Evolutionary conservation across 2,113 vertebrate genomes (phyloP), one percentile per base, ranked within the genome.

Genomic region (Drymodes brunneopygia): DNA sequence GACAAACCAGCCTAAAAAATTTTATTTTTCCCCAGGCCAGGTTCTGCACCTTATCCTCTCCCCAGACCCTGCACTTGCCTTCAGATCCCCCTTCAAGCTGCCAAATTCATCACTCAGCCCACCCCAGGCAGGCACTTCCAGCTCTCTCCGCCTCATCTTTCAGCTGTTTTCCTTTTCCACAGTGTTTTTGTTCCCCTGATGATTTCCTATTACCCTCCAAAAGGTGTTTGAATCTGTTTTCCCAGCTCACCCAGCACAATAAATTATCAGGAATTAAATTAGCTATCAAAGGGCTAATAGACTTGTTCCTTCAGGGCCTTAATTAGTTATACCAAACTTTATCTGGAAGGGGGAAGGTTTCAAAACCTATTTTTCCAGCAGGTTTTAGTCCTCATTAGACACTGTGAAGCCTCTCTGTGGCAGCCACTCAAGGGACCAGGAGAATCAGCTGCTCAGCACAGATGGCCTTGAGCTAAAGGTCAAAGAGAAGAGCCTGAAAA

Each of bases 401-500:
- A 78, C 36, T 78, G 40, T 67, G 60, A 64, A 81, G 56, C 60
- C 90, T 38, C 10, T 78, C 93, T 81, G 21, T 8, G 19, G 13
- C 35, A 77, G 56, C 81, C 67, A 78, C 92, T 60, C 75, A 4
- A 18, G 90, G 58, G 90, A 86, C 38, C 54, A 73, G 29, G 15
- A 12, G 58, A 66, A 64, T 78, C 74, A 73, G 58, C 73, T 67
- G 82, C 88, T 86, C 88, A 71, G 75, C 51, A 83, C 72, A 93
- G 88, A 90, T 54, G 65, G 82, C 75, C 90, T 90, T 94, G 81
- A 91, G 84, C 48, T 70, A 79, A 93, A 92, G 86, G 92, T 86
- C 92, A 94, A 35, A 88, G 71, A 75, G 79, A 66, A 96, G 71
- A 92, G 69, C 56, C 60, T 2, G 11, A 65, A 93, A 90, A 92